These are phyloP conservation scores for Elephas maximus DNA, from an alignment of 2,113 vertebrate genomes.

Conservation along the genomic window DNA sequence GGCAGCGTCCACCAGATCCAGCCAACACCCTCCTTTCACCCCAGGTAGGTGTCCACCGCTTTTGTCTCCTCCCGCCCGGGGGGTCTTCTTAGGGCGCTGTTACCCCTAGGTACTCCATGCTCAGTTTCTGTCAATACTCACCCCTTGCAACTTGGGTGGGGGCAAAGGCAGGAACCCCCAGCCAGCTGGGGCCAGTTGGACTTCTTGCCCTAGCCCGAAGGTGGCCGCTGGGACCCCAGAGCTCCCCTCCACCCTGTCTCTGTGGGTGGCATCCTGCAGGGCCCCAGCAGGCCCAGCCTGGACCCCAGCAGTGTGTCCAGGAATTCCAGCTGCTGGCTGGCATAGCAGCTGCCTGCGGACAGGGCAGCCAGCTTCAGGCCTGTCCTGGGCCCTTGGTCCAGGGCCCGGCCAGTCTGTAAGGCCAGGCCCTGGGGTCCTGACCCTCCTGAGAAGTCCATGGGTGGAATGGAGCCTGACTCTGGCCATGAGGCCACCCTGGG, in stretches of 20 bases:
- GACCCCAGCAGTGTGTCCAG: conserved; percentile 45
- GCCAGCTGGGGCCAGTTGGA: neutral
- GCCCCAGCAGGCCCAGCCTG: neutral
- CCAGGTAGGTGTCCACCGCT: conserved; percentile 83
- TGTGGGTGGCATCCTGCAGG: conserved; percentile 50
- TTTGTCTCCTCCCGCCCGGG: conserved; percentile 58
- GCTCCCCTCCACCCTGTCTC: neutral
- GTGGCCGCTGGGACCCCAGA: neutral
- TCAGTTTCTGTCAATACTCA: neutral
- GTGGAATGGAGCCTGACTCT: neutral
- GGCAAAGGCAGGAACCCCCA: neutral
- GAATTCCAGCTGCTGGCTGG: neutral
- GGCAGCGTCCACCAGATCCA: neutral
- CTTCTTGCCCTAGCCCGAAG: neutral
- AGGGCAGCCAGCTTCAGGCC: neutral
- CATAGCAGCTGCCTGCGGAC: rapidly evolving
- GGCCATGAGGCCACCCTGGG: neutral
- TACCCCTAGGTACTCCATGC: neutral
- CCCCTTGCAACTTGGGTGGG: conserved; percentile 62
- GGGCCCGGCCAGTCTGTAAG: neutral
- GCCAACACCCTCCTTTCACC: conserved; percentile 58
- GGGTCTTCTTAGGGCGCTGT: neutral
- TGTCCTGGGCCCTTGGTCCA: rapidly evolving
- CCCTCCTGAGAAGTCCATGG: neutral
- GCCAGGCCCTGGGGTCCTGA: neutral